phyloP scores from a whole-genome alignment of 2,113 vertebrate genomes.

The Atractosteus spatula region DNA sequence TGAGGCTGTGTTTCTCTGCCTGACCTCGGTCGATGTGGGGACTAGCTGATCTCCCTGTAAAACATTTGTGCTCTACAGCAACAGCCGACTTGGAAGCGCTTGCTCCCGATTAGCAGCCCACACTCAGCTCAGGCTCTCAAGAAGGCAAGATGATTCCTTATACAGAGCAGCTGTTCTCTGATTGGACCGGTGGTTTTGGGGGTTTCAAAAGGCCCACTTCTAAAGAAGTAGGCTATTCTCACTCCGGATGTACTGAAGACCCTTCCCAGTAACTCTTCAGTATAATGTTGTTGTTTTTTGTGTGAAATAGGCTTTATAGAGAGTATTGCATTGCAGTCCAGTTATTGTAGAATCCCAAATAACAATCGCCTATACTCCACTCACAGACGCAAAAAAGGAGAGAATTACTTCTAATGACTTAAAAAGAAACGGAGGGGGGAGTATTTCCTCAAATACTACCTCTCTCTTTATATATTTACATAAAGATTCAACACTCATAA shows the following conservation, averaged over 20 bases:
- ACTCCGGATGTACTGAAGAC: neutral
- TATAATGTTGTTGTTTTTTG: too few relatives aligned
- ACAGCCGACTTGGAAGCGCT: constrained; percentile 42
- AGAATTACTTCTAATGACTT: too few relatives aligned
- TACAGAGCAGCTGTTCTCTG: constrained; percentile 33
- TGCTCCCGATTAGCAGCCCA: constrained; percentile 37
- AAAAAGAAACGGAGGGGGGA: too few relatives aligned
- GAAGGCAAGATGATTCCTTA: constrained; percentile 27
- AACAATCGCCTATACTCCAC: too few relatives aligned
- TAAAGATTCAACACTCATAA: too few relatives aligned
- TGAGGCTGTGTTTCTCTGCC: constrained; percentile 3
- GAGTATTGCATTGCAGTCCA: too few relatives aligned
- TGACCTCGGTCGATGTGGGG: neutral
- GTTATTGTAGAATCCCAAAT: too few relatives aligned
- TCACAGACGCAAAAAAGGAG: too few relatives aligned
- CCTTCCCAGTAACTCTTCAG: too few relatives aligned
- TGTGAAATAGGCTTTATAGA: too few relatives aligned
- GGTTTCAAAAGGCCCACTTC: constrained; percentile 7
- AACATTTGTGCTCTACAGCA: constrained; percentile 11
- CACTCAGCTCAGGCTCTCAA: neutral
- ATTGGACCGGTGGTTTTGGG: constrained; percentile 48
- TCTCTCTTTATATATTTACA: too few relatives aligned
- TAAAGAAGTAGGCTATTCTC: neutral
- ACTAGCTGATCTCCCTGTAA: constrained; percentile 15
- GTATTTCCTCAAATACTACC: too few relatives aligned